Conservation (phyloP, 2,113 vertebrate genomes). For the Asarcornis scutulata region DNA sequence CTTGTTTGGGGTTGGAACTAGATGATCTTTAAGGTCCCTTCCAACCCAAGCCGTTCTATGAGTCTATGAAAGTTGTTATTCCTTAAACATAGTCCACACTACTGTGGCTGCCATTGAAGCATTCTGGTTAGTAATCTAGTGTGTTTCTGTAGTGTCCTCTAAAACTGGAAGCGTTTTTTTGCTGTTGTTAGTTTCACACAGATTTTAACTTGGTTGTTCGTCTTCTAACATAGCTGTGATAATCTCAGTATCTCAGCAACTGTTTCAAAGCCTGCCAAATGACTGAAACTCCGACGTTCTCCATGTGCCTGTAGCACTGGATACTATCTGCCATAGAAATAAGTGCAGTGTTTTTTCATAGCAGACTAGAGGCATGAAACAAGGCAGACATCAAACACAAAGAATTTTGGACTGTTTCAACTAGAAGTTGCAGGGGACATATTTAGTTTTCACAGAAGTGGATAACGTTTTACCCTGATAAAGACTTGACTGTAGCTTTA, state of each 20-base stretch:
- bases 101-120: not conserved
- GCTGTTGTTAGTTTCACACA: not conserved
- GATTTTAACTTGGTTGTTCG: not conserved
- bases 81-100: not conserved
- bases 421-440: not conserved
- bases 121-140: not conserved
- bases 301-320: not conserved
- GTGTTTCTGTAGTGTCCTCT: not conserved
- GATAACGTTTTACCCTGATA: not conserved
- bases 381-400: not conserved
- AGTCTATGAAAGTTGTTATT: not conserved
- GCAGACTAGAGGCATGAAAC: not conserved
- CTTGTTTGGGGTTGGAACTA: too few relatives aligned
- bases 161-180: not conserved
- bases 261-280: not conserved
- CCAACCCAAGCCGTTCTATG: too few relatives aligned
- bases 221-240: not conserved
- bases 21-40: too few relatives aligned
- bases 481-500: not conserved
- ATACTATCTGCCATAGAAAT: not conserved
- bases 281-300: not conserved
- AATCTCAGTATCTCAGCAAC: not conserved
- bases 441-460: not conserved
- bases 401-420: not conserved
- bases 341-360: not conserved